These are phyloP conservation scores for Mya arenaria DNA, from an alignment of 1,140 invertebrate species.

Conservation along the genomic window DNA sequence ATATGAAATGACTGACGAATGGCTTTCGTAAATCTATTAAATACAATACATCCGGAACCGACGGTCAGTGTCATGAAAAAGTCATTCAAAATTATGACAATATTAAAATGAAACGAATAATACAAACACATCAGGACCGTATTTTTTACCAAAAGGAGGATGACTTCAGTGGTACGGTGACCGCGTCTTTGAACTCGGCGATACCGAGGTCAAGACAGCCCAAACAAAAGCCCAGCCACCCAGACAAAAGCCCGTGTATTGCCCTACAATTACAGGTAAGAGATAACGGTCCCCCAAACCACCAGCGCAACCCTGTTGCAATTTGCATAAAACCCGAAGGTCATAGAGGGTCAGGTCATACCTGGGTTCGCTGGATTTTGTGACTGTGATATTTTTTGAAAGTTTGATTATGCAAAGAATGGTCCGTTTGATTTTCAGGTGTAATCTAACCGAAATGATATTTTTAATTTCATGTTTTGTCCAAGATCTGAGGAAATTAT, in stretches of 20 bases:
- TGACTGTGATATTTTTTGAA: background rate
- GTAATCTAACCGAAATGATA: background rate
- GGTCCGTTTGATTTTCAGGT: background rate
- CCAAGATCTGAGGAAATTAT: background rate
- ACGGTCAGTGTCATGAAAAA: background rate
- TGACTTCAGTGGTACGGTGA: constrained; percentile 36
- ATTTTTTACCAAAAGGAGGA: constrained; percentile 4
- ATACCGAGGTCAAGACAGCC: constrained; percentile 21
- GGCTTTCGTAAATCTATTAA: background rate
- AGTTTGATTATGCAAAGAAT: background rate
- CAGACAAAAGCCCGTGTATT: background rate
- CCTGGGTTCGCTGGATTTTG: background rate
- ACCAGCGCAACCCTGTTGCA: constrained; percentile 21
- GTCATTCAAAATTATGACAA: background rate
- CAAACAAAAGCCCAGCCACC: constrained; percentile 7
- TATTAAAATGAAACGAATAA: background rate
- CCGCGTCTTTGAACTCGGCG: background rate
- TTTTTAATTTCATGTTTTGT: background rate
- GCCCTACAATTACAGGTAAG: background rate
- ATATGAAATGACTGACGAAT: background rate
- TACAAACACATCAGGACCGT: background rate
- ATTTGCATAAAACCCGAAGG: constrained; percentile 42
- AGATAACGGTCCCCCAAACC: constrained; percentile 37
- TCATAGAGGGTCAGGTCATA: constrained; percentile 10
- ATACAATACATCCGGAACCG: background rate